Evolutionary conservation across 2,797 vertebrate genomes (phyloP), one percentile per base, ranked within the genome.

Genomic region (Onychomys leucogaster): DNA sequence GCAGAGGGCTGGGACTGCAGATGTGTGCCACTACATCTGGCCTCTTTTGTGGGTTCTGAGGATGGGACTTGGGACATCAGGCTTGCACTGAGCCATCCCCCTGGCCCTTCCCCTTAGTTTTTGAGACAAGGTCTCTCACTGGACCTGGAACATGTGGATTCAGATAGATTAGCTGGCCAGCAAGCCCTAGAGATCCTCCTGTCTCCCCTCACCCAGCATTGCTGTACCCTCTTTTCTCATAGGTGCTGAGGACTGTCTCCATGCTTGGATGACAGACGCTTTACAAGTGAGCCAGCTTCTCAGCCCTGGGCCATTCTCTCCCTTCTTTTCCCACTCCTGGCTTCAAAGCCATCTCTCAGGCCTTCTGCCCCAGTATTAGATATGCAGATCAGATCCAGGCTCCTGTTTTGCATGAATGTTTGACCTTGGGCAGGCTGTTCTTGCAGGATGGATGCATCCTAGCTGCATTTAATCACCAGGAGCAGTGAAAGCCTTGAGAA

Each of bases 381-480:
- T 97, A 96, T 96, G 98, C 98, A 98, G 98, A 97, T 98, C 96
- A 87, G 65, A 71, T 55, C 34, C 82, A 78, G 95, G 94, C 96
- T 97, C 96, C 98, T 94, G 94, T 96, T 98, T 97, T 98, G 98
- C 97, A 94, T 97, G 98, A 97, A 97, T 95, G 97, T 98, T 95
- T 99, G 98, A 98, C 98, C 98, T 98, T 98, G 98, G 97, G 98
- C 95, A 98, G 98, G 97, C 97, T 76, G 94, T 96, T 97, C 86
- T 23, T 85, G 94, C 96, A 96, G 96, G 97, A 98, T 97, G 98
- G 97, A 97, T 98, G 98, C 97, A 97, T 95, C 91, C 97, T 96
- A 98, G 96, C 98, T 97, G 98, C 97, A 89, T 98, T 98, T 98
- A 98, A 98, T 98, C 98, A 98, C 96, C 59, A 82, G 95, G 97